Conservation (phyloP, 2,888 invertebrate species). For the Tribolium freemani region DNA sequence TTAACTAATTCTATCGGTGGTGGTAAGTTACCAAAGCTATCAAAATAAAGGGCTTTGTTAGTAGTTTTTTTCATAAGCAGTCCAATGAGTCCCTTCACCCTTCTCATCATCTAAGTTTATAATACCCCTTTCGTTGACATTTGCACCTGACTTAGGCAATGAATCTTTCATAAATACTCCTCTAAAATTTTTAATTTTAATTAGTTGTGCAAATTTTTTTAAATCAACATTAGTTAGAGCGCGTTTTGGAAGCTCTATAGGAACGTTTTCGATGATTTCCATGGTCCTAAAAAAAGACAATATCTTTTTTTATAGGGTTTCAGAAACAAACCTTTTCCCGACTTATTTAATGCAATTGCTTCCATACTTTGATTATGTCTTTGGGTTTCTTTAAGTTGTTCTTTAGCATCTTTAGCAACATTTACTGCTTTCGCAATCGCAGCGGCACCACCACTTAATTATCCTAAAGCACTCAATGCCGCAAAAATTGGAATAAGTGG, state of each 20-base stretch:
- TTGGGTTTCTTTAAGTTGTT: slow-evolving; percentile 56
- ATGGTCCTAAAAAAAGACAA: slow-evolving; percentile 33
- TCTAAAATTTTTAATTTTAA: slow-evolving; percentile 46
- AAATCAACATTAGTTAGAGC: slow-evolving; percentile 43
- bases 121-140: slow-evolving; percentile 27
- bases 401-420: slow-evolving; percentile 56
- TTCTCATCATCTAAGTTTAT: slow-evolving; percentile 17
- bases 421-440: slow-evolving; percentile 61
- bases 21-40: slow-evolving; percentile 27
- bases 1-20: slow-evolving; percentile 18
- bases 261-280: slow-evolving; percentile 41
- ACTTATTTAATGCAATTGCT: slow-evolving; percentile 57
- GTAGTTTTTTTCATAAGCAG: slow-evolving; percentile 5
- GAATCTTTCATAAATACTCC: slow-evolving; percentile 47
- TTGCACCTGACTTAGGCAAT: slow-evolving; percentile 24
- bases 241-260: slow-evolving; percentile 42
- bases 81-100: slow-evolving; percentile 25
- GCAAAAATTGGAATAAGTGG: slow-evolving; percentile 54
- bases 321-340: slow-evolving; percentile 53
- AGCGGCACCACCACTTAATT: slow-evolving; percentile 61
- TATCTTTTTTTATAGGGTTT: slow-evolving; percentile 52
- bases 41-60: slow-evolving; percentile 12
- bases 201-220: slow-evolving; percentile 34
- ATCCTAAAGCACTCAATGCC: slow-evolving; percentile 59
- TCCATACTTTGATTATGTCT: slow-evolving; percentile 64